Evolutionary conservation across 92 coral and sea anemone genomes (phyloP).

Genomic region (Umimayanthus chanpuru): DNA sequence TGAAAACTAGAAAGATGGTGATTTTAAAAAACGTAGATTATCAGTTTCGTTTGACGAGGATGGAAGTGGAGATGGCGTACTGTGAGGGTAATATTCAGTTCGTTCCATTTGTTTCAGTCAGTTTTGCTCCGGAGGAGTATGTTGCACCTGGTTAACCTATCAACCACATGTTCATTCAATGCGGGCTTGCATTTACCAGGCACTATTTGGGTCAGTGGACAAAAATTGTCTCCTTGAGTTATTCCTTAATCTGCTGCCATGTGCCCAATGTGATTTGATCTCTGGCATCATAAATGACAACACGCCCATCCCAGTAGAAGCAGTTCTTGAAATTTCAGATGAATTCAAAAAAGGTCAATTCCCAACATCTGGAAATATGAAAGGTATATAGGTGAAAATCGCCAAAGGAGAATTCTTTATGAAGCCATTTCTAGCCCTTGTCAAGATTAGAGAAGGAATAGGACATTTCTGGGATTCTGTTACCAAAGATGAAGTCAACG

Average conservation of each 20-base stretch:
- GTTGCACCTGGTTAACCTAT: not conserved
- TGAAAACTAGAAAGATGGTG: not conserved
- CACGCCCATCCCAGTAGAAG: conserved; percentile 46
- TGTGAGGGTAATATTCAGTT: conserved; percentile 9
- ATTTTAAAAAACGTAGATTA: not conserved
- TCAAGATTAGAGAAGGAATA: too few species aligned
- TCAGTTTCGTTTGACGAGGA: not conserved
- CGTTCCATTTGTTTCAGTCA: not conserved
- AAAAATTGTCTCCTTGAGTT: conserved; percentile 57
- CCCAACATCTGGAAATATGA: conserved; percentile 51
- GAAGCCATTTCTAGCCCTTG: too few species aligned
- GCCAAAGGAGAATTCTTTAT: conserved; percentile 50
- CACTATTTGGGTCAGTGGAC: conserved; percentile 39
- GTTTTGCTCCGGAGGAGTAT: not conserved
- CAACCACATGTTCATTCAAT: conserved; percentile 37
- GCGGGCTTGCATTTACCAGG: conserved; percentile 52
- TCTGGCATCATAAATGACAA: not conserved
- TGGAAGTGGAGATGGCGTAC: not conserved
- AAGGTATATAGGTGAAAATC: too few species aligned
- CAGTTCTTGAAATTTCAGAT: conserved; percentile 48
- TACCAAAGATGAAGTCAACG: conserved; percentile 42
- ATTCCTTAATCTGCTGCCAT: conserved; percentile 51
- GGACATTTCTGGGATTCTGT: too few species aligned
- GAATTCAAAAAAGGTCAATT: conserved; percentile 39
- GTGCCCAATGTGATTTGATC: not conserved